phyloP scores from a whole-genome alignment of 2,797 vertebrate genomes.

The Mallotus villosus region DNA sequence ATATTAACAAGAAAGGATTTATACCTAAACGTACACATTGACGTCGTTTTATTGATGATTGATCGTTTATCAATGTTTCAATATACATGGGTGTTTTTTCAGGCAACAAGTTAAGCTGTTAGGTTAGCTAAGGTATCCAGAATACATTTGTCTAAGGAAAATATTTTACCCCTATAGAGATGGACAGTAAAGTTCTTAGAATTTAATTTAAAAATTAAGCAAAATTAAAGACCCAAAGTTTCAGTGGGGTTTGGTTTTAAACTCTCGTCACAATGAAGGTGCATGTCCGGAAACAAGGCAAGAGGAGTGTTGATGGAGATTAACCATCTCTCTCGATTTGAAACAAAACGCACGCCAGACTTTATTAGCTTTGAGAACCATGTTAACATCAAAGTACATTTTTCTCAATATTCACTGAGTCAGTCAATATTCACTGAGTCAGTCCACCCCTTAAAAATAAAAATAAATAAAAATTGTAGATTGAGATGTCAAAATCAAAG shows the following conservation, averaged over 20 bases:
- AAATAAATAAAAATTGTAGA: conserved; percentile 26
- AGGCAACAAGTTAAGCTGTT: background rate
- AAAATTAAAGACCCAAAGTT: background rate
- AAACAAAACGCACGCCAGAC: background rate
- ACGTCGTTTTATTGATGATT: too few species aligned
- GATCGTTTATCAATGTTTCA: too few species aligned
- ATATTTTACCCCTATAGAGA: too few species aligned
- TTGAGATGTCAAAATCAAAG: conserved; percentile 61
- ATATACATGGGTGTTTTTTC: background rate
- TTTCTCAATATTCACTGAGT: background rate
- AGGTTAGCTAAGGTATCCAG: background rate
- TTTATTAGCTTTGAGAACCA: background rate
- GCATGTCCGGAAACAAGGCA: conserved; percentile 52
- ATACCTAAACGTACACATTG: too few species aligned
- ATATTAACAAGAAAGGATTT: too few species aligned
- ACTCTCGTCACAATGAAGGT: conserved; percentile 32
- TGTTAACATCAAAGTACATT: background rate
- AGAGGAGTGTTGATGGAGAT: conserved; percentile 58
- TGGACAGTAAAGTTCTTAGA: too few species aligned
- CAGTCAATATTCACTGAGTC: background rate
- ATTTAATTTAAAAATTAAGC: too few species aligned
- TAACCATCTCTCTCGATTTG: conserved; percentile 14
- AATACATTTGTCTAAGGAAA: too few species aligned
- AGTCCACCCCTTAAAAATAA: background rate
- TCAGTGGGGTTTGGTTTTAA: conserved; percentile 52